phyloP scores from a whole-genome alignment of 92 coral and sea anemone species.

The Zoanthus solanderi region DNA sequence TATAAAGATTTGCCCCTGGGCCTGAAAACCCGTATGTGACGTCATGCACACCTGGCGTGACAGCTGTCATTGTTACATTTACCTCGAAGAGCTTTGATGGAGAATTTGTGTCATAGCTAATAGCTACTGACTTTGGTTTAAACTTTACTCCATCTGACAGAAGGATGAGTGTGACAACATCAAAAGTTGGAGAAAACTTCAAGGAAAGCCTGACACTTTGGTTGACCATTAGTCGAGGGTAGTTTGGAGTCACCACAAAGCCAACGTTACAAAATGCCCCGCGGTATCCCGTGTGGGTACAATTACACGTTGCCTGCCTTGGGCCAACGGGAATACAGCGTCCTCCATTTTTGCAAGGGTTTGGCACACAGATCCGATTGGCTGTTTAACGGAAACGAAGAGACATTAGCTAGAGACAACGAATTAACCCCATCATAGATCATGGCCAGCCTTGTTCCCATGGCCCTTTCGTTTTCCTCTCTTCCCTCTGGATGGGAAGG shows the following conservation, averaged over 20 bases:
- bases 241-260: conserved; percentile 53
- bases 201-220: conserved; percentile 54
- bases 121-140: conserved; percentile 38
- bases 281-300: conserved; percentile 69
- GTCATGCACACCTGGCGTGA: conserved; percentile 62
- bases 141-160: conserved; percentile 54
- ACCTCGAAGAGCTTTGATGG: conserved; percentile 33
- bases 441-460: neutral
- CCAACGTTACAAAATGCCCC: conserved; percentile 71
- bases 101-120: conserved; percentile 35
- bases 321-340: conserved; percentile 60
- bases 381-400: conserved; percentile 46
- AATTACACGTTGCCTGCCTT: conserved; percentile 65
- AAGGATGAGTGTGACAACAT: conserved; percentile 52
- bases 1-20: conserved; percentile 57
- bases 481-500: neutral
- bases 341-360: conserved; percentile 79
- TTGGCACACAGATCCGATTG: conserved; percentile 69
- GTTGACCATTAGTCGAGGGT: conserved; percentile 54
- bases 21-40: conserved; percentile 74
- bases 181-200: conserved; percentile 60
- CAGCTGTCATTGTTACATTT: conserved; percentile 64
- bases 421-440: neutral
- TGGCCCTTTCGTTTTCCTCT: neutral
- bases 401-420: neutral